phyloP scores from a whole-genome alignment of 2,797 vertebrate genomes.

The Antrozous pallidus region DNA sequence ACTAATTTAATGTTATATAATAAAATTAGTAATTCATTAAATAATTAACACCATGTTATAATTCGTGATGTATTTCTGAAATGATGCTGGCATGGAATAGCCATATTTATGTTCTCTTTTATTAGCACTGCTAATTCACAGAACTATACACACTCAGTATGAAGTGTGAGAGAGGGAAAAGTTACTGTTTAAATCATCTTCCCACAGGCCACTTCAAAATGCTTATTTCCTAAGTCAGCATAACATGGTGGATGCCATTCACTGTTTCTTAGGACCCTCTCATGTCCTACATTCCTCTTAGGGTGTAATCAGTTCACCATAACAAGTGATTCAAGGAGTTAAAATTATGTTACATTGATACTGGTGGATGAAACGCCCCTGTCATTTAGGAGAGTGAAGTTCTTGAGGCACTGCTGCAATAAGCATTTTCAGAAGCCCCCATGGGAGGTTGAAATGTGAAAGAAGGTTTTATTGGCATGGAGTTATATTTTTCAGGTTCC shows the following conservation, averaged over 20 bases:
- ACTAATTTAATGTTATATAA: not conserved
- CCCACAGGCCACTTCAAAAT: not conserved
- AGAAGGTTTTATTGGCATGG: too few species aligned
- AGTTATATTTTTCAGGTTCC: too few species aligned
- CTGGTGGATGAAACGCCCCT: too few species aligned
- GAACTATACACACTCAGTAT: not conserved
- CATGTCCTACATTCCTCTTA: not conserved
- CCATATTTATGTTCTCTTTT: not conserved
- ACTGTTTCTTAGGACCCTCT: not conserved
- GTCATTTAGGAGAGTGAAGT: too few species aligned
- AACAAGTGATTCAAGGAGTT: not conserved
- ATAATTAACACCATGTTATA: not conserved
- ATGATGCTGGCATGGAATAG: not conserved
- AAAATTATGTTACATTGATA: not conserved
- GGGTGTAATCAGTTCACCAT: not conserved
- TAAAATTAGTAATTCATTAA: not conserved
- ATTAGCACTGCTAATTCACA: not conserved
- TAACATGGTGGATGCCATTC: not conserved
- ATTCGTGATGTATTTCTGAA: not conserved
- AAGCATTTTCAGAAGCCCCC: too few species aligned
- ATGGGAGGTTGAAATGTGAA: too few species aligned
- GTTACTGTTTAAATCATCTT: not conserved
- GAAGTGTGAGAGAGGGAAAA: not conserved
- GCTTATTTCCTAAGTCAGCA: not conserved
- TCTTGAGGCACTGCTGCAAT: too few species aligned